Evolutionary conservation across 2,113 vertebrate genomes (phyloP).

Genomic region (Sorex fumeus): DNA sequence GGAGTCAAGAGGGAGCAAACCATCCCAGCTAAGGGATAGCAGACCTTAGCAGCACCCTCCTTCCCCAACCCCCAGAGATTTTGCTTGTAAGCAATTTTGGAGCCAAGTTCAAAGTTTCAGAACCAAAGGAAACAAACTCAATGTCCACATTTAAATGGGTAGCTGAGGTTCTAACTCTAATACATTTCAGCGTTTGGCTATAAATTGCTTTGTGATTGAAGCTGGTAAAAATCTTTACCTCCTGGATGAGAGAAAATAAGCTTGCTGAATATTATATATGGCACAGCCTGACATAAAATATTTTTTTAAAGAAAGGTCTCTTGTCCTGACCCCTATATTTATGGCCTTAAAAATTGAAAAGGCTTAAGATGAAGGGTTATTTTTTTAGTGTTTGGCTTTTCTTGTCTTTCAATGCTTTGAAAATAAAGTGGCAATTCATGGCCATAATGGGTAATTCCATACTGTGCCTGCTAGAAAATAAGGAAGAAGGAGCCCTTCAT

Average conservation of each 20-base stretch:
- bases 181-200: conserved; percentile 28
- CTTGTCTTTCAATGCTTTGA: conserved; percentile 74
- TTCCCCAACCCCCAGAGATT: not conserved
- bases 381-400: conserved; percentile 73
- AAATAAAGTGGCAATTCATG: conserved; percentile 81
- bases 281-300: conserved; percentile 71
- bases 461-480: conserved; percentile 37
- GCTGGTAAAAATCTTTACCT: conserved; percentile 67
- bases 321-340: conserved; percentile 70
- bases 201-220: conserved; percentile 63
- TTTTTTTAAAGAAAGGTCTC: conserved; percentile 64
- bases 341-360: conserved; percentile 74
- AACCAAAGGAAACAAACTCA: conserved; percentile 7
- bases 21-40: not conserved
- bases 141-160: conserved; percentile 56
- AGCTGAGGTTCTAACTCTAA: conserved; percentile 57
- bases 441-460: conserved; percentile 64
- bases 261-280: conserved; percentile 69
- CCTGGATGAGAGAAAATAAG: conserved; percentile 66
- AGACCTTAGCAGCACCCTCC: not conserved
- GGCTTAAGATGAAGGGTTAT: conserved; percentile 72
- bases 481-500: conserved; percentile 66
- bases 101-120: conserved; percentile 58
- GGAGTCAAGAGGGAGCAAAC: not conserved
- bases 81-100: conserved; percentile 2